phyloP scores from a whole-genome alignment of 2,888 invertebrate genomes.

The Dynastes hyllus region DNA sequence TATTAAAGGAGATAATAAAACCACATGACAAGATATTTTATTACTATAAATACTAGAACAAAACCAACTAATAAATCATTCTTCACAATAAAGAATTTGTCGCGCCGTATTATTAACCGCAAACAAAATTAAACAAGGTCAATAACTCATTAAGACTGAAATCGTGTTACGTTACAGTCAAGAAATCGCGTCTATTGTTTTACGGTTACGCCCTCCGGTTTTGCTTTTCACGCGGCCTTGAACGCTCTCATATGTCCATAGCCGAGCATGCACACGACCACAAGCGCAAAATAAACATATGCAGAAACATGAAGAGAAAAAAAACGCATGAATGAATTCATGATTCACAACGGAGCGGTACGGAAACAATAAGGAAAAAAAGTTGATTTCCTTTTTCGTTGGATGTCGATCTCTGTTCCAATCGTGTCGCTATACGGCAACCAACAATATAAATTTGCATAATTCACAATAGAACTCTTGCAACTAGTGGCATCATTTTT shows the following conservation, averaged over 20 bases:
- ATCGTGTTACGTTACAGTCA: constrained; percentile 44
- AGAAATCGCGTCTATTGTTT: constrained; percentile 52
- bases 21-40: neutral
- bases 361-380: constrained; percentile 25
- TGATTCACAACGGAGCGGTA: constrained; percentile 33
- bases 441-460: constrained; percentile 33
- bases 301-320: constrained; percentile 28
- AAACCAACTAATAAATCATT: constrained; percentile 21
- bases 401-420: constrained; percentile 12
- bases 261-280: constrained; percentile 3
- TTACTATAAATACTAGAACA: neutral
- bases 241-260: constrained; percentile 30
- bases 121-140: constrained; percentile 45
- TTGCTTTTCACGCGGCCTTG: constrained; percentile 48
- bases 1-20: neutral
- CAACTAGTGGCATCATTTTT: neutral
- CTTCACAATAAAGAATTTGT: constrained; percentile 16
- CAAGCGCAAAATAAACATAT: constrained; percentile 37
- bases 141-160: constrained; percentile 43
- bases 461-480: constrained; percentile 35
- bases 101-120: constrained; percentile 18
- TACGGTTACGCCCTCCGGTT: constrained; percentile 50
- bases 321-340: constrained; percentile 46
- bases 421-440: neutral
- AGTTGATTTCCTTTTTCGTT: constrained; percentile 25